A percentile compares a stretch with the other conserved stretches of the same genome.
phyloP scores from a whole-genome alignment of 1,140 invertebrate species.

The Triops longicaudatus region DNA sequence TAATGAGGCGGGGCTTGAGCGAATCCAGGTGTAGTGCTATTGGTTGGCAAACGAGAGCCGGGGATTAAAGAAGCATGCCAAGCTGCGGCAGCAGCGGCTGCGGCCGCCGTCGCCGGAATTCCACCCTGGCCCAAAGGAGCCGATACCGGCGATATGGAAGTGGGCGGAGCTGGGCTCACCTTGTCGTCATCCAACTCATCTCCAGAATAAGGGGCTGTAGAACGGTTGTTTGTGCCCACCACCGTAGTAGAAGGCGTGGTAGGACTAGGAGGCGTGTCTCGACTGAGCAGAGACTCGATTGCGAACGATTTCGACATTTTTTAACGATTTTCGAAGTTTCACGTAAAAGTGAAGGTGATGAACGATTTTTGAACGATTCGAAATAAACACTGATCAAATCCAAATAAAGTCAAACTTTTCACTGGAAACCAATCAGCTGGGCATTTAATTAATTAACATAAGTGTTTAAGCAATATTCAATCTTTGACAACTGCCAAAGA shows the following conservation, averaged over 20 bases:
- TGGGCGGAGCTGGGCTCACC: background rate
- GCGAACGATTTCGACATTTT: conserved; percentile 3
- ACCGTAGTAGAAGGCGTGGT: background rate
- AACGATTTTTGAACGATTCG: too few species aligned
- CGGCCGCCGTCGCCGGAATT: conserved; percentile 41
- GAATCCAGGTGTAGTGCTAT: background rate
- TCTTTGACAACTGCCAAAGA: background rate
- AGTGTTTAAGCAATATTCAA: background rate
- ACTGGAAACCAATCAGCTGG: too few species aligned
- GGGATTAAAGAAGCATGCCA: background rate
- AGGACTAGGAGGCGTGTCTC: conserved; percentile 3
- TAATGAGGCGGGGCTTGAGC: conserved; percentile 2
- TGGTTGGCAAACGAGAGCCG: background rate
- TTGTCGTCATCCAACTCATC: background rate
- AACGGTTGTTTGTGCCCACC: background rate
- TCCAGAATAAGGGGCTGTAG: background rate
- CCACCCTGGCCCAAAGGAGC: conserved; percentile 18
- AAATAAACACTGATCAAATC: too few species aligned
- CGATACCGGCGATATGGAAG: background rate
- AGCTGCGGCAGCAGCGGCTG: conserved; percentile 37
- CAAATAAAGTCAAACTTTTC: too few species aligned
- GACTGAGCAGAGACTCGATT: background rate
- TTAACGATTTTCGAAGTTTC: too few species aligned
- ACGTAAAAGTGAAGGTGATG: too few species aligned
- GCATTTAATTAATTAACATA: too few species aligned